These are phyloP conservation scores for Phortica variegata DNA, from an alignment of 1,140 invertebrate species.

Conservation along the genomic window DNA sequence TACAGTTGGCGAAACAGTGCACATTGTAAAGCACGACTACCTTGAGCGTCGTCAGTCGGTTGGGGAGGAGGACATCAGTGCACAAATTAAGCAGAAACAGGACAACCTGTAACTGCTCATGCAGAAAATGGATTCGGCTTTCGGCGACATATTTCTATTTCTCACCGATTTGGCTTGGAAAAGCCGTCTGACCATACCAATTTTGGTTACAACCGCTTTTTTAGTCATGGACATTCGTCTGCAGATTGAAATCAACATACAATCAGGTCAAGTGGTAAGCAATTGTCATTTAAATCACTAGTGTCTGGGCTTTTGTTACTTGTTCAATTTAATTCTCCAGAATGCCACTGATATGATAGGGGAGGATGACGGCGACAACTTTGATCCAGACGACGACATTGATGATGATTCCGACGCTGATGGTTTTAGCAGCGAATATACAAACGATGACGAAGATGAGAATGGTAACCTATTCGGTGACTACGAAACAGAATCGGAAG, in stretches of 20 bases:
- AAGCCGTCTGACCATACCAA: slow-evolving; percentile 57
- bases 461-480: slow-evolving; percentile 14
- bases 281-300: neutral
- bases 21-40: slow-evolving; percentile 59
- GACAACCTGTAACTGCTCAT: slow-evolving; percentile 11
- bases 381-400: slow-evolving; percentile 33
- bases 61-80: slow-evolving; percentile 3
- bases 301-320: neutral
- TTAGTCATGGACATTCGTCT: slow-evolving; percentile 59
- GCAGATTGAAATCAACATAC: slow-evolving; percentile 60
- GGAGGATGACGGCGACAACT: slow-evolving; percentile 30
- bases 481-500: slow-evolving; percentile 15
- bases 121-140: slow-evolving; percentile 41
- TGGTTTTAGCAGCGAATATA: slow-evolving; percentile 7
- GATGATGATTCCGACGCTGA: slow-evolving; percentile 24
- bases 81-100: slow-evolving; percentile 2
- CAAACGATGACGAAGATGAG: slow-evolving; percentile 18
- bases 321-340: slow-evolving; percentile 12
- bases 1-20: slow-evolving; percentile 58
- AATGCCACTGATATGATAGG: slow-evolving; percentile 43
- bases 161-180: slow-evolving; percentile 60
- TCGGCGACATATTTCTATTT: slow-evolving; percentile 58
- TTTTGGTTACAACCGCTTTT: slow-evolving; percentile 59
- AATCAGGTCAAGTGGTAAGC: slow-evolving; percentile 50
- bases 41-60: slow-evolving; percentile 29